Evolutionary conservation across 92 coral and sea anemone species (phyloP).

Genomic region (Actinostola sp.): DNA sequence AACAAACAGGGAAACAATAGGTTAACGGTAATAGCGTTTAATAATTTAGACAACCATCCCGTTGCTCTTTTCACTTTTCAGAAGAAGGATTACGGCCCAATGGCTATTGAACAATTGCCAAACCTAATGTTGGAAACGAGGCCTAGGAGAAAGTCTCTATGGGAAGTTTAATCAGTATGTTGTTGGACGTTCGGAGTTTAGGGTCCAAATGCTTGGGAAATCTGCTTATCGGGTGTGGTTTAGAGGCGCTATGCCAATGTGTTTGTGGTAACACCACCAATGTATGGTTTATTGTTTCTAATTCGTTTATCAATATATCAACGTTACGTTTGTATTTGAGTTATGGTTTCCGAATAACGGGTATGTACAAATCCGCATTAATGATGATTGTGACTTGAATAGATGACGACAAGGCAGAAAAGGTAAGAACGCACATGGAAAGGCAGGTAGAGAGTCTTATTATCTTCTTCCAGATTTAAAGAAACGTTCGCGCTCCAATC

Average conservation of each 20-base stretch:
- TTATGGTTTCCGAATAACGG: not conserved
- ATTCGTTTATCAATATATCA: not conserved
- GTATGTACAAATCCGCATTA: not conserved
- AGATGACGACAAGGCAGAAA: not conserved
- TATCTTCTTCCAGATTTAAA: slow-evolving; percentile 15
- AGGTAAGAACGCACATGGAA: not conserved
- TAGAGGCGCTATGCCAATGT: not conserved
- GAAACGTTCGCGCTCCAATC: not conserved
- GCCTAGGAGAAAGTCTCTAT: not conserved
- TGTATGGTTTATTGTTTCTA: not conserved
- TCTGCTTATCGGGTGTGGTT: slow-evolving; percentile 2
- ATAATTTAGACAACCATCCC: not conserved
- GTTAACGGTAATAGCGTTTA: not conserved
- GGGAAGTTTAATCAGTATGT: slow-evolving; percentile 19
- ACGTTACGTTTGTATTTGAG: not conserved
- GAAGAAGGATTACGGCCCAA: not conserved
- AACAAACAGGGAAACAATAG: not conserved
- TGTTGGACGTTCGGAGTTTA: not conserved
- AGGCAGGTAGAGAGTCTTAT: slow-evolving; percentile 11
- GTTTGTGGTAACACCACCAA: not conserved
- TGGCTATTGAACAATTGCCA: not conserved
- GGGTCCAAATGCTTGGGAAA: slow-evolving; percentile 5
- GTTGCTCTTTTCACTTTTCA: slow-evolving; percentile 1
- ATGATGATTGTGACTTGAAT: slow-evolving; percentile 7
- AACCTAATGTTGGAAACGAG: not conserved